Evolutionary conservation across 2,113 vertebrate genomes (phyloP).

Genomic region (sheep (Ovis aries)): ARS-UI_Ramb_v3.0 NC_056063.1:40839501-40840000

Average conservation of each 20-base stretch:
- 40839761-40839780: not conserved
- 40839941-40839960: not conserved
- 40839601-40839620: not conserved
- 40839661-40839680: not conserved
- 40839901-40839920: not conserved
- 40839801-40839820: not conserved
- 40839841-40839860: not conserved
- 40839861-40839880: not conserved
- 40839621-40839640: not conserved
- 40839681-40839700: not conserved
- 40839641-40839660: not conserved
- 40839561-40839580: not conserved
- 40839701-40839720: not conserved
- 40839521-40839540: not conserved
- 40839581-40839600: not conserved
- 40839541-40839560: not conserved
- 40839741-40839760: not conserved
- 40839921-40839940: not conserved
- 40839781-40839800: not conserved
- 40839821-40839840: not conserved
- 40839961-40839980: not conserved
- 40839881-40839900: not conserved
- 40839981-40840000: not conserved
- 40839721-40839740: not conserved
- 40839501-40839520: not conserved